Evolutionary conservation across 2,113 vertebrate genomes (phyloP).

Genomic region (Hucho hucho): DNA sequence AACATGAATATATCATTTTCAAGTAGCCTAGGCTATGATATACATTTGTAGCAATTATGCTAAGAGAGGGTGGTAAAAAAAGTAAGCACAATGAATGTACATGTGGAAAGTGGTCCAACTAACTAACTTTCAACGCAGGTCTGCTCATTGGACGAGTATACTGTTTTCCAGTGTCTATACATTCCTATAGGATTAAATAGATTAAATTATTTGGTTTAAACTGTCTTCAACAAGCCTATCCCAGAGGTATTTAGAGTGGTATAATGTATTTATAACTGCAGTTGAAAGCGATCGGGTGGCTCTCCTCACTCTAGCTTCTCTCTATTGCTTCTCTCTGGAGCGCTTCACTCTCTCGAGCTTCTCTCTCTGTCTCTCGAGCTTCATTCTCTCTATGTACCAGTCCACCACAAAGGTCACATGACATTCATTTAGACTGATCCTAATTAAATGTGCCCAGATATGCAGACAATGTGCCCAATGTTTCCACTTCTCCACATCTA

Average conservation of each 20-base stretch:
- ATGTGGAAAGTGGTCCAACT: neutral
- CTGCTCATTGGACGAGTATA: neutral
- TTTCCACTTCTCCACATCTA: neutral
- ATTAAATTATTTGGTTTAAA: neutral
- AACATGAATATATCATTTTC: neutral
- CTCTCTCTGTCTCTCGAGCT: too few species aligned
- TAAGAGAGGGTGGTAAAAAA: neutral
- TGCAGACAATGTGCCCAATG: conserved; percentile 1
- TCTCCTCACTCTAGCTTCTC: too few species aligned
- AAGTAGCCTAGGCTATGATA: neutral
- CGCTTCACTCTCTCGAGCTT: too few species aligned
- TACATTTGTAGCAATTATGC: neutral
- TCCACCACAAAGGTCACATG: neutral
- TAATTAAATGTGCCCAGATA: conserved; percentile 16
- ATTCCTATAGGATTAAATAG: neutral
- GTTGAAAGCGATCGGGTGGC: too few species aligned
- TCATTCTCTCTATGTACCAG: neutral
- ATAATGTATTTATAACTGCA: too few species aligned
- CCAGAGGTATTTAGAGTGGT: neutral
- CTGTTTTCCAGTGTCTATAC: neutral
- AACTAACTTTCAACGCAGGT: neutral
- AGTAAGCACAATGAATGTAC: neutral
- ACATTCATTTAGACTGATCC: neutral
- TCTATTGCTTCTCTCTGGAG: too few species aligned
- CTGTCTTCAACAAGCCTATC: neutral